phyloP scores from a whole-genome alignment of 2,888 invertebrate species.

The Diogma glabrata region DNA sequence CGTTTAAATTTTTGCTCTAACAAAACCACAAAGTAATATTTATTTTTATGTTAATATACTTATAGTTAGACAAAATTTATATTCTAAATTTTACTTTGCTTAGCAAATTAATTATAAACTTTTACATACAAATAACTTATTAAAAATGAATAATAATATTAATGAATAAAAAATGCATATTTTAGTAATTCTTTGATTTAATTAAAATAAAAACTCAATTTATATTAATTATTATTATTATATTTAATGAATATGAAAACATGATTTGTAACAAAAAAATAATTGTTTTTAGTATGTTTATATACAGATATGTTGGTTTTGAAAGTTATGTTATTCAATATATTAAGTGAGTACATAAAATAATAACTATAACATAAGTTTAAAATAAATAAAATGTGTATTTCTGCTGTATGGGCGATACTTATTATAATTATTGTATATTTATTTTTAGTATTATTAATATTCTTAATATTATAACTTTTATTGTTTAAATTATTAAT shows the following conservation, averaged over 20 bases:
- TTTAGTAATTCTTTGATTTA: background rate
- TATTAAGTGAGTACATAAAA: no score
- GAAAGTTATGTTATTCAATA: no score
- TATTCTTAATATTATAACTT: background rate
- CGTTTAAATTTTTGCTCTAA: no score
- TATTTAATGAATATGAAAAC: no score
- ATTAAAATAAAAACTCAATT: background rate
- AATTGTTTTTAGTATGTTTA: no score
- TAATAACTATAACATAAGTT: no score
- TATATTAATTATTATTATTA: background rate
- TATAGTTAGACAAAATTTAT: conserved; percentile 7
- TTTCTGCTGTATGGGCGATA: background rate
- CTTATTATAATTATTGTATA: background rate
- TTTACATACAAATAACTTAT: background rate
- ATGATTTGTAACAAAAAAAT: no score
- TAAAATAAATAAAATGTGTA: background rate
- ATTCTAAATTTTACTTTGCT: conserved; percentile 7
- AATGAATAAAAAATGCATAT: background rate
- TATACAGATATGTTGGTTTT: no score
- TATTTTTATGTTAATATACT: no score
- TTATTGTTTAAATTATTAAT: no score
- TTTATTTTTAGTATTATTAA: conserved; percentile 1
- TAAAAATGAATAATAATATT: background rate
- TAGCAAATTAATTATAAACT: conserved; percentile 5
- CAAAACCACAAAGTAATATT: no score